A percentile compares a stretch with the other conserved stretches of the same genome.
phyloP scores from a whole-genome alignment of 2,797 vertebrate species.

The Myiothlypis chrysogaster region DNA sequence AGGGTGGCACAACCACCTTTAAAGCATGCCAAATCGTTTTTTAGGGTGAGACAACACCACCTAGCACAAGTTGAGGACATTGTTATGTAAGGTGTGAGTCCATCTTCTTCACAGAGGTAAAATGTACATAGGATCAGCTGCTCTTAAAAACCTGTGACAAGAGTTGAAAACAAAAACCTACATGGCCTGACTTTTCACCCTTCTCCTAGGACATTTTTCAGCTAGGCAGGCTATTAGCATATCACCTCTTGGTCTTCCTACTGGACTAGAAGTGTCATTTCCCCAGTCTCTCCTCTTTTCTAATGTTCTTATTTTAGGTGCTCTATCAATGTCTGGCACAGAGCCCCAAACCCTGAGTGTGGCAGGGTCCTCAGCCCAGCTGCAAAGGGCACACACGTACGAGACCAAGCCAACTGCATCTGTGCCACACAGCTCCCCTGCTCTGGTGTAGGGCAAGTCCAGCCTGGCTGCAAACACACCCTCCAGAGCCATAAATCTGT shows the following conservation, averaged over 20 bases:
- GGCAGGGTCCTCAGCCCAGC: background rate
- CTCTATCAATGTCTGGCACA: background rate
- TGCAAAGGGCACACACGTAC: background rate
- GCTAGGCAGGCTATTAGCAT: background rate
- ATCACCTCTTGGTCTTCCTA: background rate
- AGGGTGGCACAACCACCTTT: background rate
- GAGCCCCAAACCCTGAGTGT: background rate
- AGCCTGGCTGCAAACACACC: background rate
- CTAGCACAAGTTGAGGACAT: background rate
- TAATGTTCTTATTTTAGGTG: background rate
- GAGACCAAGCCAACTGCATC: fast-evolving
- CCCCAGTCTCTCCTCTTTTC: background rate
- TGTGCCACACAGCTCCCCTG: background rate
- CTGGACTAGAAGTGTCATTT: background rate
- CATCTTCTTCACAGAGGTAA: background rate
- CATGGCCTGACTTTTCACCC: background rate
- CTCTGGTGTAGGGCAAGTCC: too few species aligned
- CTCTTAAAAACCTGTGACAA: background rate
- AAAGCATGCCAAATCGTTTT: background rate
- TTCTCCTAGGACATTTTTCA: background rate
- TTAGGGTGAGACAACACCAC: background rate
- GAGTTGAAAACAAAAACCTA: background rate
- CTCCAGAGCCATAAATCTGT: background rate
- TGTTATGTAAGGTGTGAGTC: background rate
- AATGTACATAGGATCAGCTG: fast-evolving